Conservation (phyloP, 2,797 vertebrate species). For the Cuniculus paca region DNA sequence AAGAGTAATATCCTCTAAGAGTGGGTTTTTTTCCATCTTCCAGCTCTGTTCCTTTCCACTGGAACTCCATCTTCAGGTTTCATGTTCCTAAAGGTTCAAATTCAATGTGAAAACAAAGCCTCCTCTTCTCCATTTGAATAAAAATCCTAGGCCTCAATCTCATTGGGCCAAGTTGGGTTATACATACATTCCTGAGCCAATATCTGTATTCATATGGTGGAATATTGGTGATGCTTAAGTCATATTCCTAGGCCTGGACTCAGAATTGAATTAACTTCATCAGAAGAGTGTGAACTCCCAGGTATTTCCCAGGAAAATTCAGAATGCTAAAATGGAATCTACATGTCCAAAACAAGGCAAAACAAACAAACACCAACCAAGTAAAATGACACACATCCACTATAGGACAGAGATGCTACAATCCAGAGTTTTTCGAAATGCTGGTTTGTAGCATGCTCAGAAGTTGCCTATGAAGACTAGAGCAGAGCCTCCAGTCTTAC, state of each 20-base stretch:
- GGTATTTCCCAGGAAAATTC: neutral
- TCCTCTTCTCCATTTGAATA: neutral
- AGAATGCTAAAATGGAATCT: neutral
- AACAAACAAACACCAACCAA: neutral
- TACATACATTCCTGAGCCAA: neutral
- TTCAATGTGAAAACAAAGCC: neutral
- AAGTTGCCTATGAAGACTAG: neutral
- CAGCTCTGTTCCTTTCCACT: neutral
- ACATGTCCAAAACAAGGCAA: neutral
- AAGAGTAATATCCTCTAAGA: neutral
- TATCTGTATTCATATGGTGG: neutral
- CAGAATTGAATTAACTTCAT: slow-evolving; percentile 11
- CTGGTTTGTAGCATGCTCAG: neutral
- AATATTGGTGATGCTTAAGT: neutral
- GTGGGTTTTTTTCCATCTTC: neutral
- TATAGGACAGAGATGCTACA: neutral
- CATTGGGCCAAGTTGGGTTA: neutral
- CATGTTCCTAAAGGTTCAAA: neutral
- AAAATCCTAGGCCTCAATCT: neutral
- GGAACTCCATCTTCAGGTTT: neutral
- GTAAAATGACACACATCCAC: neutral
- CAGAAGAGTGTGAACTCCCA: neutral
- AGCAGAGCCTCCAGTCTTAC: neutral
- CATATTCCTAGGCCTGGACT: neutral
- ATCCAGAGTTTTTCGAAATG: neutral